Evolutionary conservation across 1,140 invertebrate genomes (phyloP).

Genomic region (Brachionus rubens): DNA sequence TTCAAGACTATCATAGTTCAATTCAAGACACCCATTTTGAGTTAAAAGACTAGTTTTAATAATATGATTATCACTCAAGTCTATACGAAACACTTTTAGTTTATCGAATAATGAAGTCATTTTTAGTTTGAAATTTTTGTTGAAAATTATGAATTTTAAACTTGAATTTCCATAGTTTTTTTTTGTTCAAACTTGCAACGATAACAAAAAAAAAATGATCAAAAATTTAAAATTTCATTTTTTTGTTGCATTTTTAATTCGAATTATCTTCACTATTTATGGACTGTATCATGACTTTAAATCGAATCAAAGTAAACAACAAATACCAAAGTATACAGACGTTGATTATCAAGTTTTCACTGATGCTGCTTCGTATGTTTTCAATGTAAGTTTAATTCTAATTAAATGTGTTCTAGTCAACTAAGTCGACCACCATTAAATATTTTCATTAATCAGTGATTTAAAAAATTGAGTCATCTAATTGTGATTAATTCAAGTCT

Average conservation of each 20-base stretch:
- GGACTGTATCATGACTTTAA: slow-evolving; percentile 21
- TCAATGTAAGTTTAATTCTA: not conserved
- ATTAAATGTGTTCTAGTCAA: too few relatives aligned
- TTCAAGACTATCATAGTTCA: not conserved
- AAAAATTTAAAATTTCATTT: slow-evolving; percentile 34
- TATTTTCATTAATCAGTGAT: too few relatives aligned
- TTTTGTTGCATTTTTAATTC: slow-evolving; percentile 15
- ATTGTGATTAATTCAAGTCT: too few relatives aligned
- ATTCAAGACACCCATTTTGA: not conserved
- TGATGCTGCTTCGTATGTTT: slow-evolving; percentile 30
- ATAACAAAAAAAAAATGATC: not conserved
- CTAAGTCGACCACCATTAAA: too few relatives aligned
- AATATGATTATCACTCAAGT: not conserved
- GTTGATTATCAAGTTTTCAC: slow-evolving; percentile 40
- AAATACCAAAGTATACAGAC: slow-evolving; percentile 40
- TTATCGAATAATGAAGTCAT: not conserved
- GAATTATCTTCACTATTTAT: slow-evolving; percentile 15
- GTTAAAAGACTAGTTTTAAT: not conserved
- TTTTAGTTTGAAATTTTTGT: not conserved
- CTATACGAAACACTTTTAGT: not conserved
- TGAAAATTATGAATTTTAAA: too few relatives aligned
- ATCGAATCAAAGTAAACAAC: not conserved
- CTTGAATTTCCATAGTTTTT: not conserved
- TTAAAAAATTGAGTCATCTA: too few relatives aligned
- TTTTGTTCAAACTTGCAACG: not conserved